Evolutionary conservation across 1,140 invertebrate genomes (phyloP).

Genomic region (Papilio helenus): DNA sequence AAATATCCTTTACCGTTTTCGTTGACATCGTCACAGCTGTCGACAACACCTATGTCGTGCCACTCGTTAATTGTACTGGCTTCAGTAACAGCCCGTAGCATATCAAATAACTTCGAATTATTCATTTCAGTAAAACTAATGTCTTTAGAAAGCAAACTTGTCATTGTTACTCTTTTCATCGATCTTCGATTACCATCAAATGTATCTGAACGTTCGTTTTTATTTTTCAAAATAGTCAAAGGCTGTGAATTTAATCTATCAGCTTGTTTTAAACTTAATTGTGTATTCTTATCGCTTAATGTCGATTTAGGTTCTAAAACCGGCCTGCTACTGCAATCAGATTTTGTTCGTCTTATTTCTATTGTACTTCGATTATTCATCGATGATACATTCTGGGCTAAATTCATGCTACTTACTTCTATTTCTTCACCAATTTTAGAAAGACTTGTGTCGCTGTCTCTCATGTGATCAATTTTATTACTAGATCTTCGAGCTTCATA

Average conservation of each 20-base stretch:
- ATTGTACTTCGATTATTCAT: conserved; percentile 19
- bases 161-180: conserved; percentile 68
- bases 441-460: conserved; percentile 29
- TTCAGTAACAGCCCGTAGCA: conserved; percentile 59
- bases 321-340: conserved; percentile 22
- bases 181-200: conserved; percentile 44
- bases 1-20: conserved; percentile 51
- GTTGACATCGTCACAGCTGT: conserved; percentile 62
- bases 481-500: conserved; percentile 20
- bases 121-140: conserved; percentile 49
- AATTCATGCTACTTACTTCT: conserved; percentile 35
- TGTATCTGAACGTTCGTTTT: conserved; percentile 42
- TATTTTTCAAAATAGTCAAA: conserved; percentile 60
- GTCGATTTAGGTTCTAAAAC: background rate
- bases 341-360: conserved; percentile 28
- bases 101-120: conserved; percentile 58
- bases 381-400: conserved; percentile 9
- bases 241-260: conserved; percentile 29
- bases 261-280: conserved; percentile 25
- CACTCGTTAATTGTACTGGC: conserved; percentile 59
- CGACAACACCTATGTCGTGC: conserved; percentile 62
- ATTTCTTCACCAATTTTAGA: conserved; percentile 38
- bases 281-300: conserved; percentile 22
- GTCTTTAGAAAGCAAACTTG: conserved; percentile 51
- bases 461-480: conserved; percentile 29